phyloP scores from a whole-genome alignment of 2,888 invertebrate species.

The Hemistola chrysoprasaria region DNA sequence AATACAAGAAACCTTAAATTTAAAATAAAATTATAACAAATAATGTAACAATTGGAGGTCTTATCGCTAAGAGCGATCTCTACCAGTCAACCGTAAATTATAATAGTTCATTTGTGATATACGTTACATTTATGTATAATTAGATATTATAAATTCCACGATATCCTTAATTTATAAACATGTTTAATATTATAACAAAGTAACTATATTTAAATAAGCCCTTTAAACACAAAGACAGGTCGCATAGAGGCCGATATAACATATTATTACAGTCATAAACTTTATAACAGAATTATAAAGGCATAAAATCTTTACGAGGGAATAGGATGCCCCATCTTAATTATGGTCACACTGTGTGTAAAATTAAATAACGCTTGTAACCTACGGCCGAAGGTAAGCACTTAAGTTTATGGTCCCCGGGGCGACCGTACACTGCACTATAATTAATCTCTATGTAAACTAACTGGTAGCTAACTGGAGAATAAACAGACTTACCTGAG shows the following conservation, averaged over 20 bases:
- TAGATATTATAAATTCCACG: no score
- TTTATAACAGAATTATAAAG: conserved; percentile 23
- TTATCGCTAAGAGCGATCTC: no score
- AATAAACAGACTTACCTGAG: no score
- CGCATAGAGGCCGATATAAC: conserved; percentile 14
- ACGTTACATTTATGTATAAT: no score
- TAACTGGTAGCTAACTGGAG: conserved; percentile 3
- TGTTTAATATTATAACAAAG: conserved; percentile 7
- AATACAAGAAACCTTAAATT: no score
- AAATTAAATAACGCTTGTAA: conserved; percentile 22
- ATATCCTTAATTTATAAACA: no score
- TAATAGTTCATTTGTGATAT: no score
- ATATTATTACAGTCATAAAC: conserved; percentile 16
- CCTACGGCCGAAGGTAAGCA: conserved; percentile 11
- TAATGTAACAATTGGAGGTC: no score
- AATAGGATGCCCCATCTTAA: conserved; percentile 22
- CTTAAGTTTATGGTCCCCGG: conserved; percentile 17
- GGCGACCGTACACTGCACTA: conserved; percentile 13
- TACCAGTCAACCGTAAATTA: no score
- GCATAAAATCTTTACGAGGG: conserved; percentile 20
- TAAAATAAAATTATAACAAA: no score
- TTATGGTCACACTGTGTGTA: conserved; percentile 22
- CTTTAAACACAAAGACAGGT: conserved; percentile 13
- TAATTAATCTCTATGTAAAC: conserved; percentile 21
- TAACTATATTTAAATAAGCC: conserved; percentile 6